Evolutionary conservation across 2,113 vertebrate genomes (phyloP), one percentile per base, ranked within the genome.

Genomic region (Ceratotherium simum): DNA sequence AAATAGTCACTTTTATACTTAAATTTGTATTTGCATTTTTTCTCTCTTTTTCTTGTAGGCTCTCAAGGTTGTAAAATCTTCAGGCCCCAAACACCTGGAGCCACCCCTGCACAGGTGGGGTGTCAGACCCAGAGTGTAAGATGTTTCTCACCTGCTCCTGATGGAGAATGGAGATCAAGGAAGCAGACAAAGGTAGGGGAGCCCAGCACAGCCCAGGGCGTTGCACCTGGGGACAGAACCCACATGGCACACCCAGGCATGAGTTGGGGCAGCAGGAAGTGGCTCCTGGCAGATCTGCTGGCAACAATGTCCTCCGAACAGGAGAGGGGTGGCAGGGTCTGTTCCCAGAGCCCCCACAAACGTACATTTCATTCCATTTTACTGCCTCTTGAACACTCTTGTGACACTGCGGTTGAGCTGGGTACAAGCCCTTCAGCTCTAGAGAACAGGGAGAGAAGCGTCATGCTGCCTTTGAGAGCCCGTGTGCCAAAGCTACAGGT

Each of bases 401-500:
- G 33, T 1, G 2, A 12, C 4, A 0, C 8, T 9, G 17, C 0
- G 5, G 8, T 8, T 16, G 72, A 33, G 29, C 36, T 25, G 36
- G 62, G 3, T 4, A 20, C 27, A 5, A 21, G 8, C 21, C 48
- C 16, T n/a, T 67, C 51, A 5, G 54, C 14, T 18, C 11, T 0
- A 8, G 25, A 51, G 27, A 36, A 9, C 69, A 31, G 69, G 3
- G 13, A 51, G 48, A 23, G 36, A 39, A 23, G 23, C 27, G 0
- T 8, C 3, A 0, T 1, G 0, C 16, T 1, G 13, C 5, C 0
- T 42, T 14, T 0, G 33, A 21, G 27, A 14, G 1, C 33, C 1
- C 1, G 2, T 0, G 1, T 11, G 42, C 25, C 39, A 5, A 11
- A 46, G 10, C 36, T 1, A 0, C 20, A 4, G 7, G 3, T 4